Percentiles rank a stretch among this genome's conserved stretches.
These are phyloP conservation scores for Valencia hispanica DNA, from an alignment of 2,797 vertebrate species.

Conservation along the genomic window DNA sequence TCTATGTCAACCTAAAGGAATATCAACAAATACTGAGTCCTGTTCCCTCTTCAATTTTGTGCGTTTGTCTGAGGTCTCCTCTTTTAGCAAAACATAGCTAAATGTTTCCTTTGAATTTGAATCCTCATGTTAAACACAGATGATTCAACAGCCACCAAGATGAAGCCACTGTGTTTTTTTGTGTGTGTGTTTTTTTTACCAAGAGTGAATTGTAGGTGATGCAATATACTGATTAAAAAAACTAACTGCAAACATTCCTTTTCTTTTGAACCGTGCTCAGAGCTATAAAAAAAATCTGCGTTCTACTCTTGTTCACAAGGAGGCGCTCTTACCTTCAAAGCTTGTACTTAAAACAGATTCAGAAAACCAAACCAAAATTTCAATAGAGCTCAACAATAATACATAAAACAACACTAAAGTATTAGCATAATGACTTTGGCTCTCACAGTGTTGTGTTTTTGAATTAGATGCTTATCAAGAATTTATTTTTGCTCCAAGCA, in stretches of 20 bases:
- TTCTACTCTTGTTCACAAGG: not conserved
- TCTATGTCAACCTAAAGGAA: not conserved
- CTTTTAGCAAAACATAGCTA: not conserved
- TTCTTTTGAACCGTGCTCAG: not conserved
- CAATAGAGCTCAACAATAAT: not conserved
- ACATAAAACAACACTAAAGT: not conserved
- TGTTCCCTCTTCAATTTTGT: not conserved
- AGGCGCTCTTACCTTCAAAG: not conserved
- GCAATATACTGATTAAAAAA: not conserved
- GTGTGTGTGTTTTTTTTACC: no score
- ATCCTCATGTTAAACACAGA: not conserved
- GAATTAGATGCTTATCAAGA: not conserved
- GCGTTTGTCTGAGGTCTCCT: not conserved
- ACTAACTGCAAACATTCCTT: not conserved
- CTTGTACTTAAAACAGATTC: not conserved
- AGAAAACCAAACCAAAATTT: not conserved
- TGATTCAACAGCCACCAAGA: not conserved
- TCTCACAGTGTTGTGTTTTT: not conserved
- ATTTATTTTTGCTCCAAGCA: not conserved
- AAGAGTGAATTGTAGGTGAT: constrained; percentile 1
- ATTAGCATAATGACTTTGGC: constrained; percentile 1
- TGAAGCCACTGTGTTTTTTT: not conserved
- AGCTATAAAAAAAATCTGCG: not conserved
- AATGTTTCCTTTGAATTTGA: not conserved
- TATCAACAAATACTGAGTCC: not conserved